A percentile compares a stretch with the other conserved stretches of the same genome.
Evolutionary conservation across 2,888 invertebrate genomes (phyloP).

Genomic region (Apodemia zela): DNA sequence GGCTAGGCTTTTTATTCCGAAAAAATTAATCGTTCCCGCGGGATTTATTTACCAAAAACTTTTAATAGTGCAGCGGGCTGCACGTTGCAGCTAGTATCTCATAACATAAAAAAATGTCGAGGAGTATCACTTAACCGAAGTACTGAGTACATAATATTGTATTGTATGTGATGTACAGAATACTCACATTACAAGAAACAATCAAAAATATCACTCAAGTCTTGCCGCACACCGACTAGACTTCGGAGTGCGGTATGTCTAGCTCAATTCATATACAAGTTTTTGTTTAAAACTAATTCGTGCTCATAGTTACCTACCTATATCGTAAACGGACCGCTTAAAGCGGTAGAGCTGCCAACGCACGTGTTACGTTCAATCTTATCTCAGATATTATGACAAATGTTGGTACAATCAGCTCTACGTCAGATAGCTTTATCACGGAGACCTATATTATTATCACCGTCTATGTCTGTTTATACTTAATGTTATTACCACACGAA

Average conservation of each 20-base stretch:
- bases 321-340: neutral
- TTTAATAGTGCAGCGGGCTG: too few species aligned
- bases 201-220: too few species aligned
- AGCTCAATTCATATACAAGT: neutral
- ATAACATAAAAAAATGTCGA: too few species aligned
- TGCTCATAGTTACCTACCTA: slow-evolving; percentile 9
- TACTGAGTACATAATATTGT: too few species aligned
- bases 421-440: slow-evolving; percentile 8
- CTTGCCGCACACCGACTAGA: too few species aligned
- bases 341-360: slow-evolving; percentile 25
- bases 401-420: slow-evolving; percentile 7
- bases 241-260: neutral
- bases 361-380: slow-evolving; percentile 30
- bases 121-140: too few species aligned
- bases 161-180: too few species aligned
- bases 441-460: slow-evolving; percentile 15
- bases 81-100: too few species aligned
- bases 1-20: too few species aligned
- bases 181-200: too few species aligned
- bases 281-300: neutral
- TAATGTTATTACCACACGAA: slow-evolving; percentile 3
- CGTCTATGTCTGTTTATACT: slow-evolving; percentile 7
- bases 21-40: too few species aligned
- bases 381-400: slow-evolving; percentile 24
- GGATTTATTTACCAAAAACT: too few species aligned